Base-by-base conservation (phyloP, 2,113 vertebrate species). In the Camelus dromedarius region DNA sequence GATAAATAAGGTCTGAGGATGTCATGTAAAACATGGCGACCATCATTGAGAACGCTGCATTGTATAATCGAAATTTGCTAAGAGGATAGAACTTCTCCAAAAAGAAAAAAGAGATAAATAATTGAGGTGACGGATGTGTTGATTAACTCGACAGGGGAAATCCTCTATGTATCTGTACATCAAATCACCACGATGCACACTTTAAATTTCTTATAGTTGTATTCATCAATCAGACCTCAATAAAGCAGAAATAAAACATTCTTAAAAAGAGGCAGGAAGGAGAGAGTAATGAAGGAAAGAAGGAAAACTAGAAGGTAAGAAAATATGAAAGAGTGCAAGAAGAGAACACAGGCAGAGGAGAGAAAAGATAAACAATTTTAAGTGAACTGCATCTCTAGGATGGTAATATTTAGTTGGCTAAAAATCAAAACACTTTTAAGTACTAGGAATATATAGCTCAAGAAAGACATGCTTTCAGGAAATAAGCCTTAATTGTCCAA, bases 391-490 rank as follows among this genome's bases (percentile, higher is more conserved):
- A 28, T 82, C 12, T 82, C 52, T 35, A 46, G 69, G 70, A 93
- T 62, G 50, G 48, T 86, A 82, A 48, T 60, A 48, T 56, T 92
- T 79, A 86, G 79, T 72, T 7, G 56, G 30, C 24, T 87, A 95
- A 70, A 50, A 81, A 95, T 22, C 50, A 80, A 92, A 91, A 62
- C 35, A 83, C 72, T 84, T 96, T 93, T 26, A 86, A 95, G 72
- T 79, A 16, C 50, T 22, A 8, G 42, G 66, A 52, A 72, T 60
- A 75, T 8, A 46, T 54, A 93, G 28, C 16, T 88, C 70, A 87
- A 93, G 84, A 96, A 92, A 81, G 77, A 75, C 19, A 24, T 2
- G 80, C 60, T 82, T 87, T 46, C 2, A 38, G 79, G 86, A 90
- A 92, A 73, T 38, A 83, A 79, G 48, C 26, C 42, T 89, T 91